Evolutionary conservation across 1,140 invertebrate genomes (phyloP).

Genomic region (Drosophila bocki): DNA sequence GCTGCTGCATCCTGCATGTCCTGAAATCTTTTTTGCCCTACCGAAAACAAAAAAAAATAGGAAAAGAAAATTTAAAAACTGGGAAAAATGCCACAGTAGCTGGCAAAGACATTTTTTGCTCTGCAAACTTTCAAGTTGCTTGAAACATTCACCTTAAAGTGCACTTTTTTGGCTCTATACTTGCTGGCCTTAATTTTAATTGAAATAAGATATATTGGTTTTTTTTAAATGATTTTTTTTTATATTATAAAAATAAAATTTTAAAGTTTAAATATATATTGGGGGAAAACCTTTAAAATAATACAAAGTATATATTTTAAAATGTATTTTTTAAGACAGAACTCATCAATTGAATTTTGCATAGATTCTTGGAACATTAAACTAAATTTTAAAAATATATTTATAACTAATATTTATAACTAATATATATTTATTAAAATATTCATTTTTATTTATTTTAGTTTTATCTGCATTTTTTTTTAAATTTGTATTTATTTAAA

Average conservation of each 20-base stretch:
- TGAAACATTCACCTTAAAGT: constrained; percentile 10
- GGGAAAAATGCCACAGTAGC: constrained; percentile 40
- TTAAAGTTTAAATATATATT: neutral
- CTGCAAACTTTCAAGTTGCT: constrained; percentile 32
- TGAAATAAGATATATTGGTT: neutral
- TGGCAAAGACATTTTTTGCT: constrained; percentile 22
- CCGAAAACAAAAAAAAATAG: constrained; percentile 2
- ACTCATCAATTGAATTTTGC: neutral
- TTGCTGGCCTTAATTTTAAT: neutral
- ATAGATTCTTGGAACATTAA: neutral
- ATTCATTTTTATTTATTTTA: no score
- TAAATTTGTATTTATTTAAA: no score
- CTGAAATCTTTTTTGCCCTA: constrained; percentile 21
- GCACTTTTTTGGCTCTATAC: neutral
- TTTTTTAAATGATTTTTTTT: no score
- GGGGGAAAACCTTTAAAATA: neutral
- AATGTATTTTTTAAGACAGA: neutral
- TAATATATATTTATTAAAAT: neutral
- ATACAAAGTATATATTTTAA: no score
- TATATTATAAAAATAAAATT: no score
- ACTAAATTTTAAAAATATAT: neutral
- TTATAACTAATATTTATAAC: neutral
- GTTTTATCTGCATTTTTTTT: no score
- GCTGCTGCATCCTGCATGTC: constrained; percentile 8
- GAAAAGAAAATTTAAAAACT: neutral